Conservation (phyloP, 2,888 invertebrate genomes). For the Aporophyla lueneburgensis region DNA sequence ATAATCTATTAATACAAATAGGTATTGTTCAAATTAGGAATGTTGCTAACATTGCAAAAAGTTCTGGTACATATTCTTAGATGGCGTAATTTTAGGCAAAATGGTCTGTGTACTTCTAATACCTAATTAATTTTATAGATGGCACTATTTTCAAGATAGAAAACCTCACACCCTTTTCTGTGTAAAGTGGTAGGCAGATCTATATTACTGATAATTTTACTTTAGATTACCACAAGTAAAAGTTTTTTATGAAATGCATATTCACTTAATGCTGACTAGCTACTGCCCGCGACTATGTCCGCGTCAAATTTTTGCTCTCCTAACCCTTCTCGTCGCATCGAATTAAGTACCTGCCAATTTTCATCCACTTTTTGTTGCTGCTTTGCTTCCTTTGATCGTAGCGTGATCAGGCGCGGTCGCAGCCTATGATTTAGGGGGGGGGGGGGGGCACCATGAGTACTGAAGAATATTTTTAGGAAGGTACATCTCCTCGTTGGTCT, state of each 20-base stretch:
- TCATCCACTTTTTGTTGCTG: no score
- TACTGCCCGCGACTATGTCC: no score
- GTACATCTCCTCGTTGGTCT: no score
- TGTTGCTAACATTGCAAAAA: constrained; percentile 5
- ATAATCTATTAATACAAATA: not conserved
- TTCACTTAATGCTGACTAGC: no score
- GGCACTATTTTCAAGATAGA: constrained; percentile 10
- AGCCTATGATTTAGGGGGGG: no score
- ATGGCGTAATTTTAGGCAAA: constrained; percentile 26
- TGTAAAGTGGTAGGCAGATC: not conserved
- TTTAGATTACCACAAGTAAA: not conserved
- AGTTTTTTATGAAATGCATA: not conserved
- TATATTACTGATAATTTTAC: not conserved
- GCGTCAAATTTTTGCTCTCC: no score
- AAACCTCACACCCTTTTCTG: not conserved
- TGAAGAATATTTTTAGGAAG: no score
- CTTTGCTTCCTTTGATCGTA: no score
- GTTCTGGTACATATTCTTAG: constrained; percentile 13
- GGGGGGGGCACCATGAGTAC: no score
- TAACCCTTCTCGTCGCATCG: no score
- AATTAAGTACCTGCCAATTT: no score
- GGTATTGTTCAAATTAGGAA: not conserved
- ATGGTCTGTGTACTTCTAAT: constrained; percentile 1
- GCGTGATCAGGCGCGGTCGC: no score
- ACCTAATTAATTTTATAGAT: constrained; percentile 11